Base-by-base conservation (phyloP, 1,140 invertebrate genomes). In the Phortica variegata region DNA sequence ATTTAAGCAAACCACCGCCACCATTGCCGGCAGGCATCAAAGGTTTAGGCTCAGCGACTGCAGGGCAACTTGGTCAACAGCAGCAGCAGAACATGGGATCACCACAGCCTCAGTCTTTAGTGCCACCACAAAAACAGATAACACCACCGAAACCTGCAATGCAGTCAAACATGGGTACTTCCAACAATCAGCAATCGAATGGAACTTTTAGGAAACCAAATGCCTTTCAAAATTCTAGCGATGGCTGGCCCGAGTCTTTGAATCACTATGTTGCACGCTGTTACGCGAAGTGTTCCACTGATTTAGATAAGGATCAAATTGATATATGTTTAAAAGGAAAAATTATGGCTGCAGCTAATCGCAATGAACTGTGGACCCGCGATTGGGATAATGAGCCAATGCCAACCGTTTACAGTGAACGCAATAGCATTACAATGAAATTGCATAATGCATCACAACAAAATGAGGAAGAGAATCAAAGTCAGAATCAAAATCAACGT, bases 331-430 rank as follows among this genome's bases (percentile, higher is more conserved):
- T 98, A 21, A 96, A 95, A 76, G 91, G 91, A 29, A 92, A 95
- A 77, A 88, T 97, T 47, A 95, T 91, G 16, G 83, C 86, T 37
- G 90, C 92, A 1, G 89, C 89, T n/a, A 88, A 87, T 59, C 86
- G 87, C 56, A 89, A 88, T 45, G 87, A 89, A 49, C 80, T 95
- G 13, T 90, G 86, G 84, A 85, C 88, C 0, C 91, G 91, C 61
- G 90, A 97, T 79, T 98, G 95, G 95, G 85, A 87, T 53, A 85
- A 84, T 52, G 93, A 97, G 75, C 90, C 93, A 16, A 81, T 97
- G 49, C 93, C 93, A 2, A 89, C 85, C 71, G 87, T 90, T 23
- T 82, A 89, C 60, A 89, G 87, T 66, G 87, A 90, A 73, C 78
- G 86, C 20, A 84, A 86, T 79, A 84, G 80, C 51, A 82, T 87